Evolutionary conservation across 2,888 invertebrate species (phyloP), one percentile per base, ranked within the genome.

Genomic region (Ophion ventricosus): DNA sequence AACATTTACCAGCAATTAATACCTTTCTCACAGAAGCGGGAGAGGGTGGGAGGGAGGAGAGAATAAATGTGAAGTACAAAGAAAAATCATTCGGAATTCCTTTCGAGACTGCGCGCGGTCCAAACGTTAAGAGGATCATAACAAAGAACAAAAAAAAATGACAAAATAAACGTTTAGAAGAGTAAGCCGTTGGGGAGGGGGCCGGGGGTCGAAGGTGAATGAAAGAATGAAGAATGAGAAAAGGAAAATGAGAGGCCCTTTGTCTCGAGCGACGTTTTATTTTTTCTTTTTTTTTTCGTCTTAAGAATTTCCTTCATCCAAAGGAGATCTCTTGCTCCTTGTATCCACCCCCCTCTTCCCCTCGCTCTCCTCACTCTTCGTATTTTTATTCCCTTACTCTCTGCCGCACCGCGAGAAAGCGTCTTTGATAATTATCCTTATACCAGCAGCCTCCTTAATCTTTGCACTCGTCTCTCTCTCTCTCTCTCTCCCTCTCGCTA

Each of bases 381-480:
- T 66, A 57, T 54, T 49, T 80, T 49, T 80, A 63, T 70, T 63
- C 75, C 72, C 5, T 14, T 17, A 25, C 17, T 59, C 80, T 54
- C 73, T 63, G 64, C 20, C 63, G 67, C 56, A 72, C 25, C 57
- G 57, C 72, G 35, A 64, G 40, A 70, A 76, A 83, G 75, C 80
- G 78, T 84, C 87, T 87, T 90, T 91, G 91, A 91, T 92, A 92
- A 92, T 92, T 92, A 92, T 92, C 91, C 90, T 88, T 85, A 82
- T 83, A 81, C 82, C 75, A 81, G 80, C 76, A 69, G 88, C 89
- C 89, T 90, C 90, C 90, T 91, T 91, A 91, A 91, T 91, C 91
- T 90, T 89, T 85, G 89, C 89, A 89, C 87, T 89, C 88, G 25
- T 75, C 75, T 49, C 54, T 40, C 54, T 63, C 49, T 67, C 73